Evolutionary conservation across 2,888 invertebrate genomes (phyloP), one percentile per base, ranked within the genome.

Genomic region (Cerastoderma edule): DNA sequence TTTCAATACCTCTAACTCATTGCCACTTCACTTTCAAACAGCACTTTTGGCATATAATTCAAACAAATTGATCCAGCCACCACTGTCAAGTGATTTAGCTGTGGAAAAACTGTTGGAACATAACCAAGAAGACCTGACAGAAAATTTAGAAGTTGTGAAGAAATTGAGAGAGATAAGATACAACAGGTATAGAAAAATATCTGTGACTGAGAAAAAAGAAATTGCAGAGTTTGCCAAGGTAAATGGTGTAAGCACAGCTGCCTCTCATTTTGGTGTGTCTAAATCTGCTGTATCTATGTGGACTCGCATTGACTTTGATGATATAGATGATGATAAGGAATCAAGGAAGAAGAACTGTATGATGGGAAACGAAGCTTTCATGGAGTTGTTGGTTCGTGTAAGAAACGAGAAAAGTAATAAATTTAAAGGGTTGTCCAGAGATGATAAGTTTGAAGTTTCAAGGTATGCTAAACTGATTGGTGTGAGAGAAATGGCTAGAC

Each of bases 281-380:
- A 81, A 81, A 35, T 81, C 81, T 4, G 78, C 81, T 2, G 81
- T 81, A 8, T 81, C 81, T 13, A 75, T 81, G 75, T 81, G 81
- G 81, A 78, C 75, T 16, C 66, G 75, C 30, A 70, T 67, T 24
- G 81, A 81, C 35, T 81, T 81, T 46, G 57, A 68, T 39, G 67
- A 67, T 22, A 63, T 66, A 1, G 75, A 81, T n/a, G 78, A 78
- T 22, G 70, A 67, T 8, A 16, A 28, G 24, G 35, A 24, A 0
- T 69, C 48, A 48, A 54, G 57, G 44, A 81, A 67, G 39, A 72
- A 56, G 35, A 75, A 81, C 24, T 81, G 81, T 33, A 75, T 81
- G 78, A 53, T 72, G 27, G 81, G 81, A 10, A 81, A 81, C 56
- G 69, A 73, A 53, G 78, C 78, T 53, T 81, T 81, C 71, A 78